These are phyloP conservation scores for Rhinolophus ferrumequinum DNA, from an alignment of 2,113 vertebrate genomes.

Conservation along the genomic window DNA sequence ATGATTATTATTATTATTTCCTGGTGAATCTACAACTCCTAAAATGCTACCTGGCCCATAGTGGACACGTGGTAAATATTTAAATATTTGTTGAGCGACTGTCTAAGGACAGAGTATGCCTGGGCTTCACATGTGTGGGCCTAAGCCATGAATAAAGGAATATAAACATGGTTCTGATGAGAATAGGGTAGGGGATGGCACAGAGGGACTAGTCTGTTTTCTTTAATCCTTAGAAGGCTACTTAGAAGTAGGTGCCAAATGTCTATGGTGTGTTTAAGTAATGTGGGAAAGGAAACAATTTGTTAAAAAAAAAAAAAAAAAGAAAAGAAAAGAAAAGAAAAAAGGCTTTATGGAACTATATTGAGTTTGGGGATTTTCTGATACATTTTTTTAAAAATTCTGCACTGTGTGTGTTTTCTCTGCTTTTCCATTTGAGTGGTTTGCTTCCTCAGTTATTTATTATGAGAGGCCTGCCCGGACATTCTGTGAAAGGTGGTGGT, in stretches of 20 bases:
- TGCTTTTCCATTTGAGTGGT: background rate
- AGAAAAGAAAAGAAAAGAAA: background rate
- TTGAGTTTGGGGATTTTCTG: constrained; percentile 49
- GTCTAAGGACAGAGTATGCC: background rate
- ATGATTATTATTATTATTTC: background rate
- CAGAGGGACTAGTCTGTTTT: background rate
- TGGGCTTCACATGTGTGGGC: background rate
- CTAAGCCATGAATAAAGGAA: background rate
- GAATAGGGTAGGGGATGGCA: accelerated
- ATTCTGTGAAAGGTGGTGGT: accelerated
- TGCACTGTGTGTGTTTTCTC: background rate
- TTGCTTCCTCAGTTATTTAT: background rate
- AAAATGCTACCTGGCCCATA: background rate
- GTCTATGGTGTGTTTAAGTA: background rate
- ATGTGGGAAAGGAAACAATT: background rate
- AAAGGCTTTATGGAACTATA: background rate
- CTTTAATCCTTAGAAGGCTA: background rate
- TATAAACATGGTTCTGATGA: background rate
- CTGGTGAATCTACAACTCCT: background rate
- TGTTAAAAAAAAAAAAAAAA: background rate
- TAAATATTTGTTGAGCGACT: background rate
- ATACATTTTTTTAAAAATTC: background rate
- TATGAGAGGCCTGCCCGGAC: background rate
- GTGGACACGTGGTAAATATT: background rate
- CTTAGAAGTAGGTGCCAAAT: background rate